Base-by-base conservation (phyloP, 2,113 vertebrate species). In the Coturnix japonica region DNA sequence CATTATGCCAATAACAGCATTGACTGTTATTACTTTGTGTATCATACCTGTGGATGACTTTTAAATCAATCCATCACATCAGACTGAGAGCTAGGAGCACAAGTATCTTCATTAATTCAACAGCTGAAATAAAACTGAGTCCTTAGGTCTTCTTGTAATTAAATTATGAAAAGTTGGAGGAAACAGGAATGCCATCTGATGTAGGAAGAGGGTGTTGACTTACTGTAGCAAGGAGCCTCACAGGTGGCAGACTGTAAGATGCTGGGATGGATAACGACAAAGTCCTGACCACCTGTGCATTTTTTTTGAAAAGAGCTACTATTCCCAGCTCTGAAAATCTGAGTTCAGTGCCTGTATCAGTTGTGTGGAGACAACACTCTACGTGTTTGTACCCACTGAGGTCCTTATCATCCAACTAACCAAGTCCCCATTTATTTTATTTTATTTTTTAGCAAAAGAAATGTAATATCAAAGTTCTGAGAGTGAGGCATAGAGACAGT, bases 331-430 rank as follows among this genome's bases (percentile, higher is more conserved):
- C 2, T 9, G 35, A 59, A 72, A 41, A 2, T 33, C 63, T 61
- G 44, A 1, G 22, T 5, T 28, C 30, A 69, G 23, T 12, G 9
- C 81, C 41, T 0, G 0, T 53, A 54, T 56, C 47, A 82, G 28
- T 37, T 9, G 2, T 2, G 7, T 35, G 18, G 28, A 81, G 17
- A 76, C n/a, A 18, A 25, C 0, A 1, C 6, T 76, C n/a, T 41
- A 46, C 8, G 15, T 49, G 17, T 41, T 66, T 60, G 57, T 37
- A 41, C 7, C 15, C 49, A 25, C 25, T 8, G 65, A 81, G 44
- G 70, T 31, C 6, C 4, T 66, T 74, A n/a, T 17, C 28, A 76
- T 33, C 3, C 41, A 66, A 87, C 37, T 77, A 39, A 39, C 15
- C 23, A 8, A 49, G 14, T 1, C 39, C 2, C 17, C 33, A 1